These are phyloP conservation scores for Agrotis clavis DNA, from an alignment of 2,888 invertebrate species.

Conservation along the genomic window DNA sequence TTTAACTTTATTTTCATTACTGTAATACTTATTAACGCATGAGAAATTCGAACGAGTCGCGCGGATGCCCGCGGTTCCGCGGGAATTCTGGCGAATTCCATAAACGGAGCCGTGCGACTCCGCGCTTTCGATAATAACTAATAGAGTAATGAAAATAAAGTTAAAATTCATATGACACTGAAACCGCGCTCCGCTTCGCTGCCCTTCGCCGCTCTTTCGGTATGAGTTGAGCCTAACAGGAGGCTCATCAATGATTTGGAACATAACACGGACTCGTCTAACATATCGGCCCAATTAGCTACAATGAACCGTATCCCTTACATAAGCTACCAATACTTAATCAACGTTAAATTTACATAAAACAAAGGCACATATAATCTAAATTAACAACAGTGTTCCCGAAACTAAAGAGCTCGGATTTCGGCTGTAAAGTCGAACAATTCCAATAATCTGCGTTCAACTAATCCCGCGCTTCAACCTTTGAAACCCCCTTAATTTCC, in stretches of 20 bases:
- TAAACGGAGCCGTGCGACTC: no score
- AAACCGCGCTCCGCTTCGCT: no score
- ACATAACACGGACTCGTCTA: slow-evolving; percentile 12
- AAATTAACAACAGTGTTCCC: slow-evolving; percentile 65
- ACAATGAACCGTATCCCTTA: slow-evolving; percentile 31
- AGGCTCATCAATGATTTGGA: slow-evolving; percentile 31
- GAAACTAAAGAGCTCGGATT: slow-evolving; percentile 68
- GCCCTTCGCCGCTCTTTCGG: no score
- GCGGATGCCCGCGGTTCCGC: no score
- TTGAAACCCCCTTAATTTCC: slow-evolving; percentile 73
- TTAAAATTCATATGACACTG: no score
- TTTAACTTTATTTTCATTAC: no score
- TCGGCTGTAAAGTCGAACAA: slow-evolving; percentile 75
- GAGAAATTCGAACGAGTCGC: no score
- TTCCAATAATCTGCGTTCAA: slow-evolving; percentile 76
- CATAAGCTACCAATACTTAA: slow-evolving; percentile 49
- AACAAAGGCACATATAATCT: slow-evolving; percentile 62
- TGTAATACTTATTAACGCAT: no score
- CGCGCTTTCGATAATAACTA: no score
- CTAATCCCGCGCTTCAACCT: slow-evolving; percentile 75
- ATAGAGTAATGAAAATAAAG: no score
- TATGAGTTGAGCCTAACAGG: no score
- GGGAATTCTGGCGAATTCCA: no score
- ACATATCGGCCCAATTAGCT: slow-evolving; percentile 45
- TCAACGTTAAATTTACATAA: slow-evolving; percentile 62